Conservation (phyloP, 2,797 vertebrate genomes). For the Tapera naevia region DNA sequence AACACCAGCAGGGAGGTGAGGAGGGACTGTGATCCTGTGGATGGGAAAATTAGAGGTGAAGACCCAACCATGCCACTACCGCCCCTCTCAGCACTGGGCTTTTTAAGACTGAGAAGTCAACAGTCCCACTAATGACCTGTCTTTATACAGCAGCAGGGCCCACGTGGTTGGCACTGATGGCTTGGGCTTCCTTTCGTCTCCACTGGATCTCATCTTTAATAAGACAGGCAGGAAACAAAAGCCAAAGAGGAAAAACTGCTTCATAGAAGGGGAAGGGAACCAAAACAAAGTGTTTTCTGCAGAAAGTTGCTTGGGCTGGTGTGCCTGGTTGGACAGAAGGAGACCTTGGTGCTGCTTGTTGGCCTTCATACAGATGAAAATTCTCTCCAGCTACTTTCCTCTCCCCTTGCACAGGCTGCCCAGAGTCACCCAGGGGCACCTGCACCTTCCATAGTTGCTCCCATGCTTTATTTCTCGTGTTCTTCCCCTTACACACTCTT, state of each 20-base stretch:
- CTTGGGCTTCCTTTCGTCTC: not conserved
- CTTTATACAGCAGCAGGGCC: not conserved
- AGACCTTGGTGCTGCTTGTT: not conserved
- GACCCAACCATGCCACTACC: not conserved
- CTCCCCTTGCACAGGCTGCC: not conserved
- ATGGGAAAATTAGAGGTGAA: not conserved
- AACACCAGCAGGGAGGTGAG: not conserved
- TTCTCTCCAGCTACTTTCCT: not conserved
- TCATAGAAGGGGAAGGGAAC: not conserved
- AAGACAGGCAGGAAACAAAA: not conserved
- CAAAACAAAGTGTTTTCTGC: not conserved
- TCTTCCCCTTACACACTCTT: not conserved
- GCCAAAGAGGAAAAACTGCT: not conserved
- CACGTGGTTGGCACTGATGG: accelerated
- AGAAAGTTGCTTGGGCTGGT: not conserved
- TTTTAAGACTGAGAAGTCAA: not conserved
- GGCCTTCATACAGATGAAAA: not conserved
- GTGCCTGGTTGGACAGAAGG: not conserved
- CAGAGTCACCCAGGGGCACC: not conserved
- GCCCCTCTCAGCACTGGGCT: accelerated
- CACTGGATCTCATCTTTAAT: not conserved
- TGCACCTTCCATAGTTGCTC: not conserved
- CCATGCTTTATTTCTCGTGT: not conserved
- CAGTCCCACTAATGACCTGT: not conserved
- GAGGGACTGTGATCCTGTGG: not conserved